A percentile compares a stretch with the other conserved stretches of the same genome.
Evolutionary conservation across 2,888 invertebrate genomes (phyloP).

Genomic region (Thymelicus lineola): DNA sequence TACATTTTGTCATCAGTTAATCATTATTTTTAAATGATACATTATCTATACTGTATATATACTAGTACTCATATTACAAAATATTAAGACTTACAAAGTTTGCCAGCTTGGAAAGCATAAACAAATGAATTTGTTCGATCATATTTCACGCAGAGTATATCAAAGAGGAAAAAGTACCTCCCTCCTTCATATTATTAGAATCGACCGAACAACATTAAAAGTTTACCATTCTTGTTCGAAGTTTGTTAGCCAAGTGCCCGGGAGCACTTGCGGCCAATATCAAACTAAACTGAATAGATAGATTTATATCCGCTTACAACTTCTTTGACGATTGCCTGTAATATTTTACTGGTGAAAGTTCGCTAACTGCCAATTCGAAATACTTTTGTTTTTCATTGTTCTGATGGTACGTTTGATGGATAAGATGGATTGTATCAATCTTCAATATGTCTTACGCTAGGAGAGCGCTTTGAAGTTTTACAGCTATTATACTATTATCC

Average conservation of each 20-base stretch:
- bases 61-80: background rate
- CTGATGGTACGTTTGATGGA: slow-evolving; percentile 37
- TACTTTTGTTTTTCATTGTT: slow-evolving; percentile 36
- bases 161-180: slow-evolving; percentile 59
- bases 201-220: slow-evolving; percentile 72
- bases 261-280: slow-evolving; percentile 64
- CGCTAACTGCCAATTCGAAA: slow-evolving; percentile 50
- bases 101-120: slow-evolving; percentile 15
- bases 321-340: slow-evolving; percentile 54
- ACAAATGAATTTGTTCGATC: slow-evolving; percentile 13
- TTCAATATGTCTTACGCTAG: background rate
- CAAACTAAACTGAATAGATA: slow-evolving; percentile 71
- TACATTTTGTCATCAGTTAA: too few relatives aligned
- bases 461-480: background rate
- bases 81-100: background rate
- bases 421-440: slow-evolving; percentile 35
- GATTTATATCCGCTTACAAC: slow-evolving; percentile 70
- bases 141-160: slow-evolving; percentile 50
- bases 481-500: background rate
- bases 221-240: slow-evolving; percentile 68
- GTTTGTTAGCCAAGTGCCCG: slow-evolving; percentile 54
- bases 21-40: too few relatives aligned
- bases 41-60: too few relatives aligned
- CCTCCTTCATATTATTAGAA: slow-evolving; percentile 66
- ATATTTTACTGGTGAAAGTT: slow-evolving; percentile 64